These are phyloP conservation scores for Eupsittula cactorum DNA, from an alignment of 2,113 vertebrate species.

Conservation along the genomic window DNA sequence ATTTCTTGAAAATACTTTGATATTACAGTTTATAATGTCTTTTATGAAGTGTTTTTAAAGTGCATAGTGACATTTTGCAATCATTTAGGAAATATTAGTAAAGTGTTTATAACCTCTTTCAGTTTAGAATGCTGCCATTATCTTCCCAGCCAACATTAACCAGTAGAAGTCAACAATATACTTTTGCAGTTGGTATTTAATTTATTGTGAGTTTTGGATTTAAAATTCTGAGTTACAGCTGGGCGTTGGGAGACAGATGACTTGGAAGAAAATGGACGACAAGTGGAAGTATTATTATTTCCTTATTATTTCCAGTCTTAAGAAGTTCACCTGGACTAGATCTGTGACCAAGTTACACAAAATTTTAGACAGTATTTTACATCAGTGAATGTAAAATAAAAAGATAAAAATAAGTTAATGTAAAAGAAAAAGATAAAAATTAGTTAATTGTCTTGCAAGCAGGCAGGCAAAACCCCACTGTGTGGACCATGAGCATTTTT, in stretches of 20 bases:
- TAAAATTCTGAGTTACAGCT: neutral
- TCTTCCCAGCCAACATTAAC: neutral
- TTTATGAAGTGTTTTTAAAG: constrained; percentile 25
- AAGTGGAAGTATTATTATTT: neutral
- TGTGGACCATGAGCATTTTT: neutral
- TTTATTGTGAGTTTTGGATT: neutral
- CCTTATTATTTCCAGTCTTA: neutral
- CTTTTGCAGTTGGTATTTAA: neutral
- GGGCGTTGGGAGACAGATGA: neutral
- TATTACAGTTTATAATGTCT: neutral
- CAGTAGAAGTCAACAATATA: neutral
- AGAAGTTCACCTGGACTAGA: neutral
- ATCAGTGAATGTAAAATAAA: neutral
- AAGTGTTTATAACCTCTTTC: neutral
- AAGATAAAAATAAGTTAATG: neutral
- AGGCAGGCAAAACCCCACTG: neutral
- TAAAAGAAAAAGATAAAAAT: neutral
- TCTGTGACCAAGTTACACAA: neutral
- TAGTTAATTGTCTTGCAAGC: neutral
- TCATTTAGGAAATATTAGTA: constrained; percentile 39
- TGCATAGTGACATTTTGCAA: neutral
- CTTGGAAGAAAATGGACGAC: neutral
- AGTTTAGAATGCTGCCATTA: constrained; percentile 11
- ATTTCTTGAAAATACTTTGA: constrained; percentile 18
- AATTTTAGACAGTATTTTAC: neutral